Evolutionary conservation across 2,888 invertebrate genomes (phyloP).

Genomic region (Leptopilina syphax): DNA sequence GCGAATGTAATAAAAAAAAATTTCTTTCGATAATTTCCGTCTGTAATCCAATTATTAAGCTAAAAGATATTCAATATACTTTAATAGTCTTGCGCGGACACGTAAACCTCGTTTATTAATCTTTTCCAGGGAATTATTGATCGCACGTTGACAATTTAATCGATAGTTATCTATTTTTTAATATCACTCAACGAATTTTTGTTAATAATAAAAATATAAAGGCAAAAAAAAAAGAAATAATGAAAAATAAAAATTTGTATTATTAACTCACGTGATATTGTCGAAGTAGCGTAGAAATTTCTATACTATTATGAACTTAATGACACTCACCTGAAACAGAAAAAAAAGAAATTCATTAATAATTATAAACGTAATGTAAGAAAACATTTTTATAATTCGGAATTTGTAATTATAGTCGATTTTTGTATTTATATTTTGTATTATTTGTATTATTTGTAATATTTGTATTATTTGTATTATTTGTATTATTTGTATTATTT

Average conservation of each 20-base stretch:
- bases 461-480: too few species aligned
- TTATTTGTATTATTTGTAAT: too few species aligned
- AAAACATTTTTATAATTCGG: background rate
- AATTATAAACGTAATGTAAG: background rate
- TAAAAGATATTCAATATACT: constrained; percentile 12
- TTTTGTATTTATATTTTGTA: too few species aligned
- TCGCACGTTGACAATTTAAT: background rate
- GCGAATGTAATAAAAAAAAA: background rate
- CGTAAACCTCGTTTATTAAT: constrained; percentile 15
- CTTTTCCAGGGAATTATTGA: constrained; percentile 10
- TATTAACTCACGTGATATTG: background rate
- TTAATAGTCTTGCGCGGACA: background rate
- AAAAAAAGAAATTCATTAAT: background rate
- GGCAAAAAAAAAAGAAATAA: background rate
- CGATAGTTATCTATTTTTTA: background rate
- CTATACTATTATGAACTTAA: background rate
- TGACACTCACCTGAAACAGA: constrained; percentile 12
- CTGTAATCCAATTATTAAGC: background rate
- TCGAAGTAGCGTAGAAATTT: background rate
- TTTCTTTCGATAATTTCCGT: background rate
- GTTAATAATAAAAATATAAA: background rate
- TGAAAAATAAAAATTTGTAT: background rate
- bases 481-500: too few species aligned
- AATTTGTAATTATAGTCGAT: too few species aligned
- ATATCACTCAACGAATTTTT: constrained; percentile 6